Conservation (phyloP, 1,140 invertebrate species). For the Anthonomus grandis region DNA sequence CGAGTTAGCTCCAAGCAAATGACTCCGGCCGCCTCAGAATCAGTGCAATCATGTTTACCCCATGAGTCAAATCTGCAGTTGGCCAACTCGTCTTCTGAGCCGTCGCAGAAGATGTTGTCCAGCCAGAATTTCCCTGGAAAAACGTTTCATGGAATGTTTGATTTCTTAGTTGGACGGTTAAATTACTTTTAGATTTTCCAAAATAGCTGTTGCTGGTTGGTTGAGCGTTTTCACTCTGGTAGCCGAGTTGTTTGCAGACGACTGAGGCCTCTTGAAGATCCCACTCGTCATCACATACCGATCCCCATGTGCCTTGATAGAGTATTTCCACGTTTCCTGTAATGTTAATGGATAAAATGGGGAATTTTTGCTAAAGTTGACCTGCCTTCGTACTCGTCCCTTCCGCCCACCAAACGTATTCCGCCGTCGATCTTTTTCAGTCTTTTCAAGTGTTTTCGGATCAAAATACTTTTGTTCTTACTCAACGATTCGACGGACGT, state of each 20-base stretch:
- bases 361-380: background rate
- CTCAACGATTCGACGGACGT: background rate
- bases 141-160: background rate
- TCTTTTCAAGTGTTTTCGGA: slow-evolving; percentile 57
- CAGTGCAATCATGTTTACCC: slow-evolving; percentile 76
- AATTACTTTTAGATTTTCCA: slow-evolving; percentile 70
- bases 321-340: slow-evolving; percentile 86
- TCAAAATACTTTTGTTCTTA: slow-evolving; percentile 31
- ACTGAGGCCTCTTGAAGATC: slow-evolving; percentile 76
- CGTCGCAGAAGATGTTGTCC: slow-evolving; percentile 85
- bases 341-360: background rate
- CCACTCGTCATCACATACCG: slow-evolving; percentile 92
- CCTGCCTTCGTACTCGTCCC: slow-evolving; percentile 65
- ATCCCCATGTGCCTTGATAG: slow-evolving; percentile 81
- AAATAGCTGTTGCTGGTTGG: slow-evolving; percentile 70
- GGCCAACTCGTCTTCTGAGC: slow-evolving; percentile 67
- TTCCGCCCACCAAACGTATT: slow-evolving; percentile 64
- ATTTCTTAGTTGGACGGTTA: background rate
- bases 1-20: slow-evolving; percentile 54
- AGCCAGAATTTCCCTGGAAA: slow-evolving; percentile 76
- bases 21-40: slow-evolving; percentile 77
- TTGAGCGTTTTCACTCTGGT: slow-evolving; percentile 50
- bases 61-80: slow-evolving; percentile 80
- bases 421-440: slow-evolving; percentile 69
- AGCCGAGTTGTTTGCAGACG: slow-evolving; percentile 78